A percentile compares a stretch with the other conserved stretches of the same genome.
phyloP scores from a whole-genome alignment of 2,113 vertebrate genomes.

The Rhizomys pruinosus region DNA sequence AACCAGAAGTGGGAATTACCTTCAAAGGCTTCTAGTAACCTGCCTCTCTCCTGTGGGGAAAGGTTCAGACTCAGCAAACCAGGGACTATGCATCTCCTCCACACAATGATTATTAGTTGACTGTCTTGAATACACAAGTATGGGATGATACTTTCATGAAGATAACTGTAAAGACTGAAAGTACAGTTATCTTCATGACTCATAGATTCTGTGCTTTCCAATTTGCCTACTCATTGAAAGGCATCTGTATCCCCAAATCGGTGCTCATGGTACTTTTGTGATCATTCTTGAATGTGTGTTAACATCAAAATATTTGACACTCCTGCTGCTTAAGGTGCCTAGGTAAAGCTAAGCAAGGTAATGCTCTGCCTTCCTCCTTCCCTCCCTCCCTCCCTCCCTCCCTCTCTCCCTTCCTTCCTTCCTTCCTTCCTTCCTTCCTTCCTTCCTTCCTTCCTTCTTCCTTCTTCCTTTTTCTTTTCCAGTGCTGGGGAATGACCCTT shows the following conservation, averaged over 20 bases:
- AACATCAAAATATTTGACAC: neutral
- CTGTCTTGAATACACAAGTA: neutral
- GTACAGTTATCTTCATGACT: neutral
- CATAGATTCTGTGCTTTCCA: neutral
- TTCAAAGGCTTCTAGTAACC: too few species aligned
- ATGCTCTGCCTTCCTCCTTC: neutral
- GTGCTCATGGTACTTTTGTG: neutral
- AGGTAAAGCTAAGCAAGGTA: neutral
- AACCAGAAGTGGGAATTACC: too few species aligned
- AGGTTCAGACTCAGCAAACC: too few species aligned
- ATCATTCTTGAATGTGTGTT: neutral
- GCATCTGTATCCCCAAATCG: neutral
- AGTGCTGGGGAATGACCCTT: neutral
- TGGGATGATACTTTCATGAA: neutral
- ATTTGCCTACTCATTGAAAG: neutral
- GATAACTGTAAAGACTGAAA: neutral
- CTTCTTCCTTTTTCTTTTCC: neutral
- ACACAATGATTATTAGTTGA: neutral
- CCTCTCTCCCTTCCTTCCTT: neutral
- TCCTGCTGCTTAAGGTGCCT: neutral
- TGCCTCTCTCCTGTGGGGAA: too few species aligned
- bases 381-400: neutral
- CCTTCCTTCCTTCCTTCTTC: neutral
- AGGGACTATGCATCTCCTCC: neutral
- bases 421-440: rapidly evolving